Conservation (phyloP, 1,140 invertebrate genomes). For the Bombus superbus region DNA sequence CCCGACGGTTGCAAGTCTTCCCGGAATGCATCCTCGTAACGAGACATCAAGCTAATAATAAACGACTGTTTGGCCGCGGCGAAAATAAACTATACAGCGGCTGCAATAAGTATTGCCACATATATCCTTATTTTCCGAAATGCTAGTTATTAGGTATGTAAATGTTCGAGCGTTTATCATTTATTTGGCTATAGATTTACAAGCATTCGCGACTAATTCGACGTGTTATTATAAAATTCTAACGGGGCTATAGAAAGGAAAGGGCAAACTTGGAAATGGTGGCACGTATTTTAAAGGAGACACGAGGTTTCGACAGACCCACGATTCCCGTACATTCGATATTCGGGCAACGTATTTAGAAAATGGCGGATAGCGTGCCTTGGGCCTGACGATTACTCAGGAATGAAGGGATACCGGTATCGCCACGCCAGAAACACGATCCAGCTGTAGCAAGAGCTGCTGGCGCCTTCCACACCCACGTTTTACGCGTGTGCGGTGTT, state of each 20-base stretch:
- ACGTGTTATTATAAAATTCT: too few relatives aligned
- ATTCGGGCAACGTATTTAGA: slow-evolving; percentile 75
- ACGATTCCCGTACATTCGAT: slow-evolving; percentile 48
- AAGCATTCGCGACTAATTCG: too few relatives aligned
- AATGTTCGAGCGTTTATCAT: too few relatives aligned
- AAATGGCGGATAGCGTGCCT: slow-evolving; percentile 78
- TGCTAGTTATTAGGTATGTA: too few relatives aligned
- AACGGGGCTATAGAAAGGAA: too few relatives aligned
- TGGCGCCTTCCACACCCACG: slow-evolving; percentile 72
- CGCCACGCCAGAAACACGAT: slow-evolving; percentile 74
- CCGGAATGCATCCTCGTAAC: slow-evolving; percentile 70
- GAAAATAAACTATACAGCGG: slow-evolving; percentile 66
- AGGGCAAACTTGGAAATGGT: too few relatives aligned
- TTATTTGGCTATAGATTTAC: too few relatives aligned
- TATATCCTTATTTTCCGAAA: background rate
- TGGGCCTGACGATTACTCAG: slow-evolving; percentile 81
- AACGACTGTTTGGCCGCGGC: slow-evolving; percentile 49
- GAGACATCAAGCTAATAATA: slow-evolving; percentile 76
- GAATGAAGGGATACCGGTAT: slow-evolving; percentile 83
- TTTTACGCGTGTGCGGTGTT: slow-evolving; percentile 41
- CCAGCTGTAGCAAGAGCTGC: slow-evolving; percentile 66
- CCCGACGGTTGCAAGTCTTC: slow-evolving; percentile 48
- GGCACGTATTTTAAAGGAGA: slow-evolving; percentile 11
- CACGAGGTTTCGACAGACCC: slow-evolving; percentile 32
- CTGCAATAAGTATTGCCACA: background rate